Conservation (phyloP, 2,113 vertebrate species). For the Ciconia stormi region DNA sequence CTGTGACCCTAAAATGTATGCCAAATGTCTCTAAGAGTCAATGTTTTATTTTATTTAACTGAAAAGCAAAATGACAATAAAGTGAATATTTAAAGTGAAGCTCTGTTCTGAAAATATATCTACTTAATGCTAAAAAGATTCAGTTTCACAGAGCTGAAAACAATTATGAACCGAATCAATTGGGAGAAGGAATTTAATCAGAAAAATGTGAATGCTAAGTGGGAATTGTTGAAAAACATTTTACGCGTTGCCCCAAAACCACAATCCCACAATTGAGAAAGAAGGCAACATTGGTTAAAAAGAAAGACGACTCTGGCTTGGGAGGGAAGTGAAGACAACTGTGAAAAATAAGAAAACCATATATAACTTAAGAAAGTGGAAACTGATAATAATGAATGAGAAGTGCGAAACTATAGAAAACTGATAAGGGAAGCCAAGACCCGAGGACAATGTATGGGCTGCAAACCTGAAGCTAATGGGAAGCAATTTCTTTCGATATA, state of each 20-base stretch:
- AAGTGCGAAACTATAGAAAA: background rate
- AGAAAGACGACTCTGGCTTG: background rate
- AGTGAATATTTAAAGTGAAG: slow-evolving; percentile 7
- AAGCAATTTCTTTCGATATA: background rate
- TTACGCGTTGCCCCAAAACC: slow-evolving; percentile 49
- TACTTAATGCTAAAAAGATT: background rate
- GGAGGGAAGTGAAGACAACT: slow-evolving; percentile 54
- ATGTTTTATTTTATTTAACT: background rate
- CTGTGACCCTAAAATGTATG: background rate
- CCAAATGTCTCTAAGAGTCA: background rate
- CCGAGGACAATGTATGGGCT: background rate
- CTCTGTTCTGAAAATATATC: slow-evolving; percentile 54
- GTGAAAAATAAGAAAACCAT: slow-evolving; percentile 44
- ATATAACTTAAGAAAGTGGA: slow-evolving; percentile 49
- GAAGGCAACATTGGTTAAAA: background rate
- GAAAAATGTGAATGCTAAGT: slow-evolving; percentile 61
- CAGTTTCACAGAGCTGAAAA: slow-evolving; percentile 41
- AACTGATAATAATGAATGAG: slow-evolving; percentile 11
- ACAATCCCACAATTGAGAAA: slow-evolving; percentile 65
- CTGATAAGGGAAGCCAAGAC: slow-evolving; percentile 19
- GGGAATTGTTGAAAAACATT: slow-evolving; percentile 66
- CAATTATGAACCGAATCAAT: slow-evolving; percentile 53
- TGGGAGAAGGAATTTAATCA: slow-evolving; percentile 63
- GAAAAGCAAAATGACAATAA: slow-evolving; percentile 44
- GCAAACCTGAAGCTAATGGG: background rate